These are phyloP conservation scores for Cheilosia soror DNA, from an alignment of 2,888 invertebrate genomes.

Conservation along the genomic window DNA sequence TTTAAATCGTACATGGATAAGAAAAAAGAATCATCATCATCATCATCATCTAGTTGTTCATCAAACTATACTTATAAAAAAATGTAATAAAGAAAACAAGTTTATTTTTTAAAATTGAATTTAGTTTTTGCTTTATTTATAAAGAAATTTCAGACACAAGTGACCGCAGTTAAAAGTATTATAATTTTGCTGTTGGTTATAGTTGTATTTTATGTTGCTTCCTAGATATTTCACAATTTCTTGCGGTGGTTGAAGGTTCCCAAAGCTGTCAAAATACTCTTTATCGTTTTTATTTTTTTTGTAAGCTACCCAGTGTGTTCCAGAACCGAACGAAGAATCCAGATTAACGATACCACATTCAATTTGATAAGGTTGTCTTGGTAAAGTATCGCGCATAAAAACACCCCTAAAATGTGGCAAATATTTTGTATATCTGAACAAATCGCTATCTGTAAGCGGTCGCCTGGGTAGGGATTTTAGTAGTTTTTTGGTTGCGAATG, in stretches of 20 bases:
- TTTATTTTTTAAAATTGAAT: background rate
- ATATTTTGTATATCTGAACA: conserved; percentile 71
- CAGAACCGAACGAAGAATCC: no score
- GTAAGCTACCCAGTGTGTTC: conserved; percentile 81
- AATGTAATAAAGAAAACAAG: background rate
- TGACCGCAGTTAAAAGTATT: conserved; percentile 78
- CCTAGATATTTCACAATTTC: conserved; percentile 77
- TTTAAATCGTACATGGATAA: background rate
- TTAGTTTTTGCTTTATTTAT: conserved; percentile 2
- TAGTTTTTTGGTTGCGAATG: conserved; percentile 69
- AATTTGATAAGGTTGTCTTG: no score
- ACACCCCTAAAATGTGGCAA: no score
- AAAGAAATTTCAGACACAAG: conserved; percentile 78
- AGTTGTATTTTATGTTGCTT: conserved; percentile 77
- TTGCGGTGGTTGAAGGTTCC: conserved; percentile 78
- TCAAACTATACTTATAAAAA: background rate
- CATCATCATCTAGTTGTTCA: background rate
- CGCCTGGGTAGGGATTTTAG: conserved; percentile 76
- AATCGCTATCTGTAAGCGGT: conserved; percentile 76
- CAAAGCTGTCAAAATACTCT: conserved; percentile 81
- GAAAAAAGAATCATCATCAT: background rate
- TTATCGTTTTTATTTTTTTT: conserved; percentile 77
- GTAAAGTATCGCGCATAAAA: no score
- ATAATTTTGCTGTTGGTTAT: conserved; percentile 77
- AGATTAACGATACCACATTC: no score